Evolutionary conservation across 2,888 invertebrate genomes (phyloP), one percentile per base, ranked within the genome.

Genomic region (Pseudococcus jackbeardsleyi): DNA sequence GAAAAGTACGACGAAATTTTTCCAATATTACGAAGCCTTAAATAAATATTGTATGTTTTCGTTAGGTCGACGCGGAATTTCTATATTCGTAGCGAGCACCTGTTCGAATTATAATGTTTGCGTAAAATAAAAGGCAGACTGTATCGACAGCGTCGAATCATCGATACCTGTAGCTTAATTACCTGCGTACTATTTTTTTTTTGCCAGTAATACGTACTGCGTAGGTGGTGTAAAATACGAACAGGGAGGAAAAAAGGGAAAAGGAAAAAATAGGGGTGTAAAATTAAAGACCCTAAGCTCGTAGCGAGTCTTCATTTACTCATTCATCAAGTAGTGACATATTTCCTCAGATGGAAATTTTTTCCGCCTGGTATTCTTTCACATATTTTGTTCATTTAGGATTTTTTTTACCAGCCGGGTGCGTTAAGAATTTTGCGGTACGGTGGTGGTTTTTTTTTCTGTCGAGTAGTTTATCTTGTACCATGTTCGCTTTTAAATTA

Each of bases 291-390:
- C 72, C 68, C 68, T 8, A 72, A 72, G 72, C 22, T 64, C 12
- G 64, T 1, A 19, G 7, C 8, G 26, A 33, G 72, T 72, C 33
- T 72, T 72, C 15, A 72, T 33, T 72, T 72, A 7, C 72, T 72
- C 72, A 72, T 72, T 72, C 72, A 72, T 72, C 72, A 72, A 33
- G n/a, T 72, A 72, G 72, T 72, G 72, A 33, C 72, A 72, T 26
- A 72, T 72, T 72, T 72, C 19, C 46, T 46, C 46, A 11, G 19
- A 46, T 79, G n/a, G 46, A 46, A 79, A 46, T 46, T 46, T 79
- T 19, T 46, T 79, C 39, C 39, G 15, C 12, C 11, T 9, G 79
- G 33, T 46, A 79, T 46, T 19, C 19, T 46, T 42, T 11, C 46
- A 19, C 46, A 79, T 46, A 79, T 79, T 79, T 79, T 79, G 79